These are phyloP conservation scores for Euleptes europaea DNA, from an alignment of 2,113 vertebrate genomes.

Conservation along the genomic window DNA sequence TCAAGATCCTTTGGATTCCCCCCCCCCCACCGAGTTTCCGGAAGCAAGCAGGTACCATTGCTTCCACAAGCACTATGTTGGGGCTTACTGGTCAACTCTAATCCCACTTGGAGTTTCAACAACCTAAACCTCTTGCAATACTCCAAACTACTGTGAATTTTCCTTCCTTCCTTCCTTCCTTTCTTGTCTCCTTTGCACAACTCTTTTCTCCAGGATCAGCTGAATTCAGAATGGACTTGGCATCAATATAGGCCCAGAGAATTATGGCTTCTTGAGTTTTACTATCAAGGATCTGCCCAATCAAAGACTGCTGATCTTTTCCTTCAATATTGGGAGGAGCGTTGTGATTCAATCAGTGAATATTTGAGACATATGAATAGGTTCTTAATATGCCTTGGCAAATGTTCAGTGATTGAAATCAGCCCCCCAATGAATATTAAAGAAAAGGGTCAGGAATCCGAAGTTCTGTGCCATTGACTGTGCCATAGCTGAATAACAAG, in stretches of 20 bases:
- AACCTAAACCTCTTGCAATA: too few species aligned
- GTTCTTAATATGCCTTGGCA: background rate
- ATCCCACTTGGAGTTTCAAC: too few species aligned
- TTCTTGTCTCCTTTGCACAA: background rate
- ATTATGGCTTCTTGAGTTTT: background rate
- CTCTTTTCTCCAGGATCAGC: background rate
- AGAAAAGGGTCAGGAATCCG: slow-evolving; percentile 28
- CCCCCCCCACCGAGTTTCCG: too few species aligned
- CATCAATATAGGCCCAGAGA: background rate
- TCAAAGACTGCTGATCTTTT: background rate
- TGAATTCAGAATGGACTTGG: background rate
- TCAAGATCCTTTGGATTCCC: too few species aligned
- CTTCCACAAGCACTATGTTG: too few species aligned
- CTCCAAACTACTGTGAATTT: too few species aligned
- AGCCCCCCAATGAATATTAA: background rate
- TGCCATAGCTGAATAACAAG: background rate
- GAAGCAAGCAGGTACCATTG: too few species aligned
- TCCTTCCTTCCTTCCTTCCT: too few species aligned
- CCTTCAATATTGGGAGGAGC: background rate
- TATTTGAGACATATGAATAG: background rate
- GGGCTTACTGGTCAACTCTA: too few species aligned
- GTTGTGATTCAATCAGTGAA: background rate
- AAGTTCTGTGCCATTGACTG: slow-evolving; percentile 28
- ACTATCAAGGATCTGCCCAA: background rate
- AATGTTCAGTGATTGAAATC: background rate